A percentile compares a stretch with the other conserved stretches of the same genome.
phyloP scores from a whole-genome alignment of 2,113 vertebrate genomes.

The Cardinalis cardinalis region DNA sequence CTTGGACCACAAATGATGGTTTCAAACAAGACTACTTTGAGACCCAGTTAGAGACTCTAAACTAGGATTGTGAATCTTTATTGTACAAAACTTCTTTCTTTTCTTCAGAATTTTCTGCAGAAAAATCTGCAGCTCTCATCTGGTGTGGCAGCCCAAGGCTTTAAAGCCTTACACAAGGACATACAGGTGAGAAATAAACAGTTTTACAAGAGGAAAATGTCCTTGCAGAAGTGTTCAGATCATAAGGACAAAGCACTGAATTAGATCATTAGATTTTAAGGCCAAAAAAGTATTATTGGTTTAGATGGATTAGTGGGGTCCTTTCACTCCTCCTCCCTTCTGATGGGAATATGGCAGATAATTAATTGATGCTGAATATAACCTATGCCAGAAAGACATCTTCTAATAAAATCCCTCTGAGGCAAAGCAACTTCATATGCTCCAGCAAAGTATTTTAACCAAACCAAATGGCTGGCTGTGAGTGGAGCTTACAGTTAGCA shows the following conservation, averaged over 20 bases:
- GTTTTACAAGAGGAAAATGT: background rate
- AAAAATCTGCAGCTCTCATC: background rate
- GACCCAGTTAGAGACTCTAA: background rate
- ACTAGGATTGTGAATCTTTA: background rate
- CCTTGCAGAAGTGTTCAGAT: background rate
- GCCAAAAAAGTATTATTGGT: background rate
- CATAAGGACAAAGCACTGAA: background rate
- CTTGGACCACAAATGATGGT: background rate
- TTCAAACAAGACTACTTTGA: background rate
- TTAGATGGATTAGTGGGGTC: background rate
- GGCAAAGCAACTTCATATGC: background rate
- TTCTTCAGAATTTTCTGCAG: background rate
- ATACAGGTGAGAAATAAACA: background rate
- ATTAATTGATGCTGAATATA: background rate
- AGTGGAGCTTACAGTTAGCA: background rate
- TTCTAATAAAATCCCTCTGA: background rate
- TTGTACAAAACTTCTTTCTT: background rate
- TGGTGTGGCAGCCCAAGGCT: background rate
- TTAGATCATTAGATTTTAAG: conserved; percentile 15
- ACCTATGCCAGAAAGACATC: background rate
- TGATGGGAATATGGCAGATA: background rate
- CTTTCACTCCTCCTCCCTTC: background rate
- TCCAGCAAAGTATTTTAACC: background rate
- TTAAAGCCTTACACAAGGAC: background rate
- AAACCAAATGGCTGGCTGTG: background rate